Percentiles rank a stretch among this genome's conserved stretches.
These are phyloP conservation scores for Notolabrus celidotus DNA, from an alignment of 2,797 vertebrate species.

Conservation along the genomic window DNA sequence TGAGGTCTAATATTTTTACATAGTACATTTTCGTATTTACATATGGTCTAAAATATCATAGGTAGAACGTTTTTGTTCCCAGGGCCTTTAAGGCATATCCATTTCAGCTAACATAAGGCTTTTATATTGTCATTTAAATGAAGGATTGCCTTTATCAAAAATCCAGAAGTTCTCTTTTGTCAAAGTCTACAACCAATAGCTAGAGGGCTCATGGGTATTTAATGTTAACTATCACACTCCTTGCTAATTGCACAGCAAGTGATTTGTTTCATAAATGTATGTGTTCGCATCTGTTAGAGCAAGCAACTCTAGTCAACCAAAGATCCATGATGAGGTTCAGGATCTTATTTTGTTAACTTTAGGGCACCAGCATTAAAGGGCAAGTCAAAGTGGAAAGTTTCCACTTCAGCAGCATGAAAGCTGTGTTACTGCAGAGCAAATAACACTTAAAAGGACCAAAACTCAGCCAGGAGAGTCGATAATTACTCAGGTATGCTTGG, in stretches of 20 bases:
- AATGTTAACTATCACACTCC: not conserved
- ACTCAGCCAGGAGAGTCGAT: constrained; percentile 2
- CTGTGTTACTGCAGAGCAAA: not conserved
- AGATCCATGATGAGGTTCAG: not conserved
- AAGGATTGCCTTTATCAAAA: no score
- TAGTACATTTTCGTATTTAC: no score
- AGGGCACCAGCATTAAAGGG: constrained; percentile 6
- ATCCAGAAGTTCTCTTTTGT: no score
- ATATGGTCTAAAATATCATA: no score
- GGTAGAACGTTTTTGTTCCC: no score
- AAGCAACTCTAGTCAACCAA: not conserved
- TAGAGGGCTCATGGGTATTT: no score
- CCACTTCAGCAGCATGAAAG: constrained; percentile 26
- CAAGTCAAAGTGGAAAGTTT: constrained; percentile 3
- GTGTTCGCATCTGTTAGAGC: not conserved
- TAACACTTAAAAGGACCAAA: constrained; percentile 23
- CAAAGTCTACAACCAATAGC: no score
- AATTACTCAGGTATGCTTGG: constrained; percentile 20
- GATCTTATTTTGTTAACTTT: constrained; percentile 10
- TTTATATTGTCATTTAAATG: no score
- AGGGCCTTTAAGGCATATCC: no score
- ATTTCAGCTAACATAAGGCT: no score
- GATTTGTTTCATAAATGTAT: not conserved
- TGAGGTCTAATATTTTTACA: no score
- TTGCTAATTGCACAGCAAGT: not conserved